phyloP scores from a whole-genome alignment of 2,113 vertebrate species.

The Actenoides lindsayi region DNA sequence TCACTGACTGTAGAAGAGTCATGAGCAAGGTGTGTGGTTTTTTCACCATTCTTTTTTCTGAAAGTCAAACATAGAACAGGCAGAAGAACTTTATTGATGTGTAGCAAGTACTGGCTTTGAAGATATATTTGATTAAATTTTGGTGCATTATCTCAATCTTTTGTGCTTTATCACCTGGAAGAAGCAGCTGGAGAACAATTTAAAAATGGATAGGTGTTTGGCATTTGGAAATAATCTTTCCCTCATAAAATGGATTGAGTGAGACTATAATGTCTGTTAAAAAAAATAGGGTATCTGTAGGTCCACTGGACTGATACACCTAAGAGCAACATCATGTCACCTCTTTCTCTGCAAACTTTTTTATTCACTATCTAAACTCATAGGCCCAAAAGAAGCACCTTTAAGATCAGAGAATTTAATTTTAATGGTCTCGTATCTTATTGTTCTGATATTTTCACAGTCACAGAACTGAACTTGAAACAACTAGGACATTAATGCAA shows the following conservation, averaged over 20 bases:
- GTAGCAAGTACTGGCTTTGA: background rate
- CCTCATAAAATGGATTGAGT: background rate
- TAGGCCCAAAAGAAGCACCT: background rate
- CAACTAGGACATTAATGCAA: background rate
- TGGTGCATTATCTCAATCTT: background rate
- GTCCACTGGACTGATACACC: background rate
- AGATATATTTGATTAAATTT: background rate
- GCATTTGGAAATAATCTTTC: background rate
- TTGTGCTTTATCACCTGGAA: background rate
- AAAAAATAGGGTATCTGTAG: background rate
- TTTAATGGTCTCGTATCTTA: background rate
- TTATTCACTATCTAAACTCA: background rate
- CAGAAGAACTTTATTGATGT: background rate
- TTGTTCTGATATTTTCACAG: background rate
- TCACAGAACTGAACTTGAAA: background rate
- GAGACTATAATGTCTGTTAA: background rate
- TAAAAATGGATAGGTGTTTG: background rate
- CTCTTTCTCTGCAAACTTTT: background rate
- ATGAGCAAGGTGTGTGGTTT: background rate
- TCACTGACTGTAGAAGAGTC: background rate
- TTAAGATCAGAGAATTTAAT: conserved; percentile 3
- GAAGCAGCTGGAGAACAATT: background rate
- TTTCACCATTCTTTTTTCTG: background rate
- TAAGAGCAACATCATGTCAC: background rate
- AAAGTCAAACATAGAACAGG: background rate